These are phyloP conservation scores for Phallusia fumigata DNA, from an alignment of 23 tunicate species.

Conservation along the genomic window DNA sequence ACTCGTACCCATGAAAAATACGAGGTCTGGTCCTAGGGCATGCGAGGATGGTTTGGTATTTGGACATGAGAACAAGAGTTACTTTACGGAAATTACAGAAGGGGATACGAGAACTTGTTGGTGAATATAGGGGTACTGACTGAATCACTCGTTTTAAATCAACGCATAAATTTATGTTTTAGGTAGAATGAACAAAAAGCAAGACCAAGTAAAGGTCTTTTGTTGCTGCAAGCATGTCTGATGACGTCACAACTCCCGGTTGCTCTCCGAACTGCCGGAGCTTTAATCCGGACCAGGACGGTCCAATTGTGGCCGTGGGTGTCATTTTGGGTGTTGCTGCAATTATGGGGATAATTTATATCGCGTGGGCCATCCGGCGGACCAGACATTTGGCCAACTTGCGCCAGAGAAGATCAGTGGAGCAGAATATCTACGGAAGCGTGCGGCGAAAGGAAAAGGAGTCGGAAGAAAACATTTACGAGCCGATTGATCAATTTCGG, in stretches of 20 bases:
- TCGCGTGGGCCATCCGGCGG: not conserved
- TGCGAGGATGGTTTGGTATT: too few species aligned
- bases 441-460: not conserved
- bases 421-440: not conserved
- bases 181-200: not conserved
- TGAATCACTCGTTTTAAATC: too few species aligned
- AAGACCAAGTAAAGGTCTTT: not conserved
- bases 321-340: not conserved
- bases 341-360: not conserved
- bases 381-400: not conserved
- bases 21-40: too few species aligned
- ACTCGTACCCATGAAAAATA: too few species aligned
- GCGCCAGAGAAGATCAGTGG: not conserved
- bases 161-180: too few species aligned
- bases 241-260: not conserved
- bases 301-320: not conserved
- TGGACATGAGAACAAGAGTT: too few species aligned
- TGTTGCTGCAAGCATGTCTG: not conserved
- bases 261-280: not conserved
- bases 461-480: not conserved
- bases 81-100: too few species aligned
- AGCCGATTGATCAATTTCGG: not conserved
- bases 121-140: too few species aligned
- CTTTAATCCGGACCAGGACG: not conserved
- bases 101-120: too few species aligned